phyloP scores from a whole-genome alignment of 2,113 vertebrate species.

The Gyps fulvus region DNA sequence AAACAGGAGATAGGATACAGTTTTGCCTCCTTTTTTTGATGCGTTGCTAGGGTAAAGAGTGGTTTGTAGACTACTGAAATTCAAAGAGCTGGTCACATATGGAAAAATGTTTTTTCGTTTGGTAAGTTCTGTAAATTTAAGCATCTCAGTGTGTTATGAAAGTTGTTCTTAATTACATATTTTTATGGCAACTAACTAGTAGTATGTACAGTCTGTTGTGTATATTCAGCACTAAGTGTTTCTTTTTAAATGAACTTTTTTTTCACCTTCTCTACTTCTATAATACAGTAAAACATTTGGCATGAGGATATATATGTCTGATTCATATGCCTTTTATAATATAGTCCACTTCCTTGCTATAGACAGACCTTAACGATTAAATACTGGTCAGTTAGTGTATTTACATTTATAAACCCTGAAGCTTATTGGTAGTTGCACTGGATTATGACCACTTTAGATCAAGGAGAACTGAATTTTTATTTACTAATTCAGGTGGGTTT shows the following conservation, averaged over 20 bases:
- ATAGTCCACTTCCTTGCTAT: background rate
- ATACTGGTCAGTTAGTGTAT: background rate
- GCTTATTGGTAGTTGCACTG: background rate
- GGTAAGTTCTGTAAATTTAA: background rate
- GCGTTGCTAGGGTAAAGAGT: background rate
- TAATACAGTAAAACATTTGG: background rate
- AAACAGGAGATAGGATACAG: background rate
- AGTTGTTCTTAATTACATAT: background rate
- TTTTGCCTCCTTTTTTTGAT: background rate
- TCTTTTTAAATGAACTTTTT: background rate
- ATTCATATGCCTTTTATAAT: background rate
- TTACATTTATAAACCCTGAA: background rate
- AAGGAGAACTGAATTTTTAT: background rate
- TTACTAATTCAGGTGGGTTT: background rate
- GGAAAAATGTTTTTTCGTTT: background rate
- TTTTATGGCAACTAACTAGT: background rate
- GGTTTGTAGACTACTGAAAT: background rate
- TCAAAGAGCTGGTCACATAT: background rate
- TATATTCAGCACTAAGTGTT: background rate
- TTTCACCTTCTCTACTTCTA: background rate
- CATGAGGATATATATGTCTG: background rate
- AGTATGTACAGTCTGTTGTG: background rate
- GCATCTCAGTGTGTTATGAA: background rate
- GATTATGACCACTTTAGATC: background rate
- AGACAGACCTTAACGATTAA: background rate